These are phyloP conservation scores for Rhopilema esculentum DNA, from an alignment of 30 jellyfish, hydroid and myxozoan species.

Conservation along the genomic window DNA sequence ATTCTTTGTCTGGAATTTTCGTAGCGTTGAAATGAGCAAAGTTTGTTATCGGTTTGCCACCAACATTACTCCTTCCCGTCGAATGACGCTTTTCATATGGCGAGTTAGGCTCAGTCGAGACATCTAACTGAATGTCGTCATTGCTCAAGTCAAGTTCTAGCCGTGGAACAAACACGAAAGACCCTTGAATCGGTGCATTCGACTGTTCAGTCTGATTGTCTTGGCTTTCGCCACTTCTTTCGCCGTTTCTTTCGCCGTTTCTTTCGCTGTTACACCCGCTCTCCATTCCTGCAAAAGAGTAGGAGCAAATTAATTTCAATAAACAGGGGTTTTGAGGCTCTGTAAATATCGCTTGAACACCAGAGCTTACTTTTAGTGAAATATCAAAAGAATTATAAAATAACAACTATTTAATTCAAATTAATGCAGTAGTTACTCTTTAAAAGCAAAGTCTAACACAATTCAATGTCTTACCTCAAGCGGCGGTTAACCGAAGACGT, in stretches of 20 bases:
- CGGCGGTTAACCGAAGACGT: background rate
- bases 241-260: background rate
- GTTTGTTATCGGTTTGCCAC: background rate
- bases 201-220: background rate
- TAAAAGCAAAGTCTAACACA: too few relatives aligned
- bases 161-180: slow-evolving; percentile 30
- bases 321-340: background rate
- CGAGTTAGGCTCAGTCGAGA: background rate
- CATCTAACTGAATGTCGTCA: slow-evolving; percentile 30
- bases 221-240: too few relatives aligned
- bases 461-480: background rate
- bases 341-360: background rate
- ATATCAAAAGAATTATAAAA: too few relatives aligned
- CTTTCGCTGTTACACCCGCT: background rate
- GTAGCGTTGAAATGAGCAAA: background rate
- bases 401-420: too few relatives aligned
- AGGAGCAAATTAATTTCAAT: background rate
- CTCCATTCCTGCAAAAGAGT: background rate
- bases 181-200: background rate
- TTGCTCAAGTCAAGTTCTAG: slow-evolving; percentile 42
- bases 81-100: background rate
- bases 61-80: background rate
- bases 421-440: too few relatives aligned
- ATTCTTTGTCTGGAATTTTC: background rate
- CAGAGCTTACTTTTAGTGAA: background rate